Percentiles rank a stretch among this genome's conserved stretches.
Conservation (phyloP, 2,888 invertebrate species). For the Mellilla xanthometata region DNA sequence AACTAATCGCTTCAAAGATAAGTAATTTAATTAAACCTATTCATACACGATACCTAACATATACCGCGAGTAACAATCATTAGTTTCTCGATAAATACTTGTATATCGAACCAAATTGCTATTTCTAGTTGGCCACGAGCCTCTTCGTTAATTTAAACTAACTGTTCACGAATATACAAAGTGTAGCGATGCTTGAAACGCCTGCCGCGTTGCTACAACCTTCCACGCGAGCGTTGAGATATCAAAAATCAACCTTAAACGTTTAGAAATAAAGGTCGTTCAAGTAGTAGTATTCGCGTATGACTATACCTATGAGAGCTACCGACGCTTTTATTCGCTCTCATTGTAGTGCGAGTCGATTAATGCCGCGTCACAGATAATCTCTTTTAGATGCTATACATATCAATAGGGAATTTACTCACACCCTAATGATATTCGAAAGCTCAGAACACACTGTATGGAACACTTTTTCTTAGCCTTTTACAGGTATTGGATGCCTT, state of each 20-base stretch:
- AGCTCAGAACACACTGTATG: no score
- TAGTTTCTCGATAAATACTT: conserved; percentile 41
- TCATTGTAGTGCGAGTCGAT: conserved; percentile 25
- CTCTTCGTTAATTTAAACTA: conserved; percentile 51
- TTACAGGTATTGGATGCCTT: no score
- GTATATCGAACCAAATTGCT: conserved; percentile 44
- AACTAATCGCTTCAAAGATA: conserved; percentile 26
- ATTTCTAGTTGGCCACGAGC: conserved; percentile 41
- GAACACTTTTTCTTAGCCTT: no score
- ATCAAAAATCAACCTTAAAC: conserved; percentile 5
- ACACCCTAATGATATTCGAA: no score
- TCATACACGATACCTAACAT: conserved; percentile 29
- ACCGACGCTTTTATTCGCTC: conserved; percentile 23
- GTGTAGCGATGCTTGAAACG: conserved; percentile 44
- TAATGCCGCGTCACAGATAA: conserved; percentile 3
- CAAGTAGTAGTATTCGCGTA: neutral
- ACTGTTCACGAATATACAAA: conserved; percentile 52
- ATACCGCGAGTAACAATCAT: conserved; percentile 31
- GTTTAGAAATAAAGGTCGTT: conserved; percentile 4
- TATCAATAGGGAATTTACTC: no score
- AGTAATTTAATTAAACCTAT: conserved; percentile 31
- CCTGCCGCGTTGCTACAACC: conserved; percentile 47
- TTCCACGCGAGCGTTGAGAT: conserved; percentile 3
- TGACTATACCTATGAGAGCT: conserved; percentile 14
- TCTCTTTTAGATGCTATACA: no score